phyloP scores from a whole-genome alignment of 2,888 invertebrate genomes.

The Allolobophora icterica region DNA sequence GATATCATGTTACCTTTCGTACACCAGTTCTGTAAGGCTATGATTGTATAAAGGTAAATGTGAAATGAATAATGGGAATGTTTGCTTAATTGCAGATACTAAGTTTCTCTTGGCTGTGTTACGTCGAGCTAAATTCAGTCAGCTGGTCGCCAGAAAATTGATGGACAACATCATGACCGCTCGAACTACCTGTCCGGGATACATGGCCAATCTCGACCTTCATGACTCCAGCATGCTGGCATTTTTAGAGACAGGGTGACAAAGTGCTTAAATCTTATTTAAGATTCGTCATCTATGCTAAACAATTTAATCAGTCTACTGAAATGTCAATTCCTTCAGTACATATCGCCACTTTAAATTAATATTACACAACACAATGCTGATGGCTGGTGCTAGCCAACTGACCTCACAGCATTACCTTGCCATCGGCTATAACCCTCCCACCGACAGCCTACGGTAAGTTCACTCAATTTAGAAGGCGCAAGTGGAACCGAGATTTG shows the following conservation, averaged over 20 bases:
- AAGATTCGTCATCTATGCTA: background rate
- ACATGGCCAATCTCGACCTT: constrained; percentile 31
- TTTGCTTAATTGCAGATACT: constrained; percentile 34
- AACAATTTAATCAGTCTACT: background rate
- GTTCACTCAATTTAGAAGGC: no score
- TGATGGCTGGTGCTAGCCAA: background rate
- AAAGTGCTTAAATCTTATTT: background rate
- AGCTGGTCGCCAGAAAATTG: constrained; percentile 37
- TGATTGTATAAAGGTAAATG: no score
- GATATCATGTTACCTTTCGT: no score
- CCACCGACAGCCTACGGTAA: no score
- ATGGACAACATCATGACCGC: constrained; percentile 35
- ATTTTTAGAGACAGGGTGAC: background rate
- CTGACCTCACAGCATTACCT: background rate
- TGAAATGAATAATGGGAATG: background rate
- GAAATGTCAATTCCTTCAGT: background rate
- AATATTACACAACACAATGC: no score
- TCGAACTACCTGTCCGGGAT: constrained; percentile 26
- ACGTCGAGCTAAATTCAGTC: constrained; percentile 42
- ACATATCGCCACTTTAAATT: background rate
- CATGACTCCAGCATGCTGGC: constrained; percentile 22
- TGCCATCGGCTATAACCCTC: no score
- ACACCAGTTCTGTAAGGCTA: no score
- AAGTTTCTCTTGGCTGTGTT: constrained; percentile 35
- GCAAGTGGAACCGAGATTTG: no score